A percentile compares a stretch with the other conserved stretches of the same genome.
phyloP scores from a whole-genome alignment of 2,888 invertebrate species.

The Rhamnusium bicolor region DNA sequence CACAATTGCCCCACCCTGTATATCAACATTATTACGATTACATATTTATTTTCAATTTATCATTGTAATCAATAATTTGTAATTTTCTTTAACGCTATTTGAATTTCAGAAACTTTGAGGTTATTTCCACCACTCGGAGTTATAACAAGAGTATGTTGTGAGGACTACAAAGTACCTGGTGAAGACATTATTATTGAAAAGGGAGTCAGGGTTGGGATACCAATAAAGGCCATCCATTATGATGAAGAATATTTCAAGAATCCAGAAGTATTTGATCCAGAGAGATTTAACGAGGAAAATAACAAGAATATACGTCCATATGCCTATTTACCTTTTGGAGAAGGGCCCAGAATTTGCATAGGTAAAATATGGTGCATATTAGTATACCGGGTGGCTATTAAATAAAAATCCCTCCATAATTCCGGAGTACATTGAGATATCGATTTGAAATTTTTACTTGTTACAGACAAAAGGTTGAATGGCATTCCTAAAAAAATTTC shows the following conservation, averaged over 20 bases:
- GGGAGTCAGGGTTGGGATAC: constrained; percentile 40
- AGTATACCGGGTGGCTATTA: no score
- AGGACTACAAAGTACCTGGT: constrained; percentile 49
- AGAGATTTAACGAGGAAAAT: constrained; percentile 48
- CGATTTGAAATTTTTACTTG: no score
- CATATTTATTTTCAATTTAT: no score
- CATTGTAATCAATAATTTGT: no score
- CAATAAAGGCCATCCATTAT: constrained; percentile 45
- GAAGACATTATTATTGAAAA: constrained; percentile 45
- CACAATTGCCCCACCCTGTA: no score
- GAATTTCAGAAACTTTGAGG: constrained; percentile 49
- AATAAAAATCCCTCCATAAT: no score
- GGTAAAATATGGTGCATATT: no score
- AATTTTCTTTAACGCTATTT: no score
- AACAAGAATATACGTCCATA: constrained; percentile 39
- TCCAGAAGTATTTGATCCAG: constrained; percentile 50
- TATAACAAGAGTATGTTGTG: constrained; percentile 43
- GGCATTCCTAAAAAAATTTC: no score
- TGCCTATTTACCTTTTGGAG: constrained; percentile 50
- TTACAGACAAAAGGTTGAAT: no score
- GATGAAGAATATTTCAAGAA: constrained; percentile 46
- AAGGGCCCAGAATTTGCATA: constrained; percentile 51
- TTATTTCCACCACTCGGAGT: constrained; percentile 47
- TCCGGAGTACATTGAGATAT: no score
- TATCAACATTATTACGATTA: no score